Conservation (phyloP, 64 coral and sea anemone species). For the Dendronephthya gigantea region DNA sequence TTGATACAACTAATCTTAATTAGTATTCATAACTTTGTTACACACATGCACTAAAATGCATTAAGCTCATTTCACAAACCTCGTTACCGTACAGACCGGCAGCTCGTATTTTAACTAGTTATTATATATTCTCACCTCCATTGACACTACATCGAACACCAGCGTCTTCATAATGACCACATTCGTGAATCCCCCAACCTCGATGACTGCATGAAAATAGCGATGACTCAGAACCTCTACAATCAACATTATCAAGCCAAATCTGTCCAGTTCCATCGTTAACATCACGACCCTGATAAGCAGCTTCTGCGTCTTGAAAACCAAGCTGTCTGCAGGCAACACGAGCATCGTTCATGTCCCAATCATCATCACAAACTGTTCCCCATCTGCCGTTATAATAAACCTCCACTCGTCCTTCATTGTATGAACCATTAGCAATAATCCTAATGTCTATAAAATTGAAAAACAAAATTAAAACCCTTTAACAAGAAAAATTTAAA, state of each 20-base stretch:
- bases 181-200: neutral
- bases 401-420: neutral
- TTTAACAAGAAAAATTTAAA: no score
- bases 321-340: neutral
- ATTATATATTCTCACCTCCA: no score
- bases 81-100: no score
- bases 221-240: neutral
- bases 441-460: neutral
- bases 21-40: no score
- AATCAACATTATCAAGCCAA: neutral
- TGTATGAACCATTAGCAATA: neutral
- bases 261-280: neutral
- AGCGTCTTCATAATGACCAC: neutral
- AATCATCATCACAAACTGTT: neutral
- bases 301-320: neutral
- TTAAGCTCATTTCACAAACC: no score
- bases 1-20: no score
- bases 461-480: no score
- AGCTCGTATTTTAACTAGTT: no score
- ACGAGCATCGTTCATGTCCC: neutral
- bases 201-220: neutral
- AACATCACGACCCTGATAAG: neutral
- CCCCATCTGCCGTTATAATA: neutral
- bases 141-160: neutral
- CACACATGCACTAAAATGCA: no score